Conservation (phyloP, 2,113 vertebrate genomes). For the Cygnus atratus region DNA sequence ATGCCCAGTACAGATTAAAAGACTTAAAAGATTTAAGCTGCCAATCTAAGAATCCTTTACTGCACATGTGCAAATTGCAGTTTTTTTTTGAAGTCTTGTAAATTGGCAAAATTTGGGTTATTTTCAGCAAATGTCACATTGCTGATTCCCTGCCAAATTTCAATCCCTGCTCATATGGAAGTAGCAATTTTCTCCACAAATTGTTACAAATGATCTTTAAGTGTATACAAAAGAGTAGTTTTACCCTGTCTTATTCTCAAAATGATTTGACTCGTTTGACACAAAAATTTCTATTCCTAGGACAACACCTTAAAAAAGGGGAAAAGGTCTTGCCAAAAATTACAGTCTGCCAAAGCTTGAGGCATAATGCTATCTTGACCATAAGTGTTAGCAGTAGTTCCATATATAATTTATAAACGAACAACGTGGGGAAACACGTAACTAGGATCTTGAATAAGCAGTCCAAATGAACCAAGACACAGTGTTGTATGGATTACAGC, state of each 20-base stretch:
- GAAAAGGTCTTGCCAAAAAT: neutral
- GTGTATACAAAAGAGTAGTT: neutral
- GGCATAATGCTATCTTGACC: neutral
- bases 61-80: neutral
- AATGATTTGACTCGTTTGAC: neutral
- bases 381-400: neutral
- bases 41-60: neutral
- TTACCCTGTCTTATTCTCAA: neutral
- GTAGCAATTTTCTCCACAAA: neutral
- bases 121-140: neutral
- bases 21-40: neutral
- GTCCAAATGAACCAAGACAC: neutral
- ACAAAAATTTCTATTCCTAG: neutral
- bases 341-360: neutral
- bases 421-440: neutral
- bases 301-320: neutral
- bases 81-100: neutral
- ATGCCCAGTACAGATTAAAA: neutral
- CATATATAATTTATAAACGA: neutral
- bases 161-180: neutral
- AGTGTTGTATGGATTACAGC: neutral
- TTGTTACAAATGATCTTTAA: neutral
- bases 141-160: neutral
- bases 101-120: neutral
- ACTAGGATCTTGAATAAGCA: neutral